Evolutionary conservation across 2,888 invertebrate species (phyloP).

Genomic region (Pelosia muscerda): DNA sequence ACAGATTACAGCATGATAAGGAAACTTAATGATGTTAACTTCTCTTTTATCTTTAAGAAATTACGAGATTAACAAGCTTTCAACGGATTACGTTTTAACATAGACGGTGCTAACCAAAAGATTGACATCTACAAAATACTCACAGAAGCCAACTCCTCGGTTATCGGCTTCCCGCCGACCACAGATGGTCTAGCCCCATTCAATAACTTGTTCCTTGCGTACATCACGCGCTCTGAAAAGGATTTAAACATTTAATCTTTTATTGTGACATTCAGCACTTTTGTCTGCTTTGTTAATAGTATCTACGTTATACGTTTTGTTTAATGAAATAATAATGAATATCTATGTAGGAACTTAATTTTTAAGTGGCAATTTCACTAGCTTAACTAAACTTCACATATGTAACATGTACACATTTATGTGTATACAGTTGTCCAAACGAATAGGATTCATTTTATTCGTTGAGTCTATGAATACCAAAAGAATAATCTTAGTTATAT

Average conservation of each 20-base stretch:
- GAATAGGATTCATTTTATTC: no score
- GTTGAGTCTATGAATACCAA: no score
- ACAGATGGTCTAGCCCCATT: constrained; percentile 84
- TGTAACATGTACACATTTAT: no score
- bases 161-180: constrained; percentile 88
- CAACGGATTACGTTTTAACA: neutral
- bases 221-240: constrained; percentile 88
- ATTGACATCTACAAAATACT: constrained; percentile 57
- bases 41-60: no score
- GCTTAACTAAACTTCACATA: no score
- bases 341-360: no score
- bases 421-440: no score
- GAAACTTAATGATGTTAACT: neutral
- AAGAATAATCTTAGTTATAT: no score
- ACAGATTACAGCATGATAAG: neutral
- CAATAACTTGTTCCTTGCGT: constrained; percentile 86
- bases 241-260: constrained; percentile 47
- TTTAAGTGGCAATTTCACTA: no score
- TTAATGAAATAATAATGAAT: neutral
- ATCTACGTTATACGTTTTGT: neutral
- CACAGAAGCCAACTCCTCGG: constrained; percentile 89
- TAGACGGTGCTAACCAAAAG: neutral
- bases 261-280: constrained; percentile 30
- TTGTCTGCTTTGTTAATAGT: constrained; percentile 24
- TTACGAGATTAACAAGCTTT: neutral